phyloP scores from a whole-genome alignment of 2,888 invertebrate species.

The Dryobota labecula region DNA sequence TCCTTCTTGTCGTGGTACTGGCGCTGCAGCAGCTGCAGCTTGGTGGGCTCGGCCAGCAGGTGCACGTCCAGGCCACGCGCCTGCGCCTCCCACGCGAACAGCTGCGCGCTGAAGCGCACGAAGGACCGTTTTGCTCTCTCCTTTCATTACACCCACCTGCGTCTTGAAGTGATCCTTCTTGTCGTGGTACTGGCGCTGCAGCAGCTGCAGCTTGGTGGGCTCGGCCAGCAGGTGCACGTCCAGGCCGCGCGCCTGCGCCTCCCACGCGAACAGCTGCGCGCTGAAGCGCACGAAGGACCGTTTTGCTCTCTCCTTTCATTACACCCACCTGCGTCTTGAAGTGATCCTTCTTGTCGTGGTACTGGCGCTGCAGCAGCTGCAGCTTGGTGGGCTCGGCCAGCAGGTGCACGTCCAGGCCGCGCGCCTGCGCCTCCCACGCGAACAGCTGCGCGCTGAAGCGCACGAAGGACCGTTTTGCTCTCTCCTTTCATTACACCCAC shows the following conservation, averaged over 20 bases:
- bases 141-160: conserved; percentile 84
- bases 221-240: conserved; percentile 99
- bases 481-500: conserved; percentile 73
- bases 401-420: conserved; percentile 98
- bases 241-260: conserved; percentile 97
- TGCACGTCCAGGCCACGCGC: conserved; percentile 98
- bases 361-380: conserved; percentile 97
- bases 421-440: conserved; percentile 99
- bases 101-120: conserved; percentile 97
- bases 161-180: conserved; percentile 97
- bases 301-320: background rate
- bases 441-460: conserved; percentile 98
- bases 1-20: conserved; percentile 97
- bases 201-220: conserved; percentile 98
- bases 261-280: conserved; percentile 99
- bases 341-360: conserved; percentile 96
- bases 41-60: conserved; percentile 99
- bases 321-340: conserved; percentile 94
- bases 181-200: conserved; percentile 97
- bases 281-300: conserved; percentile 96
- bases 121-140: conserved; percentile 86
- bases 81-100: conserved; percentile 99
- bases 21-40: conserved; percentile 96
- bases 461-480: conserved; percentile 91
- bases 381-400: conserved; percentile 99